Evolutionary conservation across 2,113 vertebrate species (phyloP).

Genomic region (Hemicordylus capensis): DNA sequence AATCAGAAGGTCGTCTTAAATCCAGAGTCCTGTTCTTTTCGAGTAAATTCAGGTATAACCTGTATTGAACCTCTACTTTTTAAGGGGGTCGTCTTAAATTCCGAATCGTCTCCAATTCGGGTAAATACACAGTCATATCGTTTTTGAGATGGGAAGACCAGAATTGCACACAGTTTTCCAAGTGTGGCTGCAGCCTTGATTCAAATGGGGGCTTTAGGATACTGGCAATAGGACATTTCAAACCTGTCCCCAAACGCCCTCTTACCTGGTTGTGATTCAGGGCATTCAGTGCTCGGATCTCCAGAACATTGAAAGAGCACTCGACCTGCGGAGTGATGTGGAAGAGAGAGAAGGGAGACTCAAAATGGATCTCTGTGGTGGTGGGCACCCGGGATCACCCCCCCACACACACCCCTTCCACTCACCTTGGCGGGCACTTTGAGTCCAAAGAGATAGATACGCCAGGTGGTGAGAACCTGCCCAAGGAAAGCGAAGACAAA

Average conservation of each 20-base stretch:
- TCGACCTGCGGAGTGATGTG: slow-evolving; percentile 13
- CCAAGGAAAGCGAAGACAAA: slow-evolving; percentile 50
- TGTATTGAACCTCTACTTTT: too few relatives aligned
- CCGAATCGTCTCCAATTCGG: too few relatives aligned
- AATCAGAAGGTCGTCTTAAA: too few relatives aligned
- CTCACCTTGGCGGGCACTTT: slow-evolving; percentile 86
- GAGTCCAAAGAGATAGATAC: slow-evolving; percentile 83
- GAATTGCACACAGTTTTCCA: too few relatives aligned
- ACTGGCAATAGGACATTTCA: too few relatives aligned
- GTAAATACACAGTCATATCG: too few relatives aligned
- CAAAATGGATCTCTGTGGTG: background rate
- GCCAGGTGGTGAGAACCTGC: slow-evolving; percentile 82
- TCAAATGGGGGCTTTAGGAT: too few relatives aligned
- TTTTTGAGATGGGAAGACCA: background rate
- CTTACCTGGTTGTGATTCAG: slow-evolving; percentile 47
- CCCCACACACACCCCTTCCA: background rate
- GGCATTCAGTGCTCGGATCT: slow-evolving; percentile 47
- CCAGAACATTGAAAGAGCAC: slow-evolving; percentile 50
- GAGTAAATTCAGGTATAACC: too few relatives aligned
- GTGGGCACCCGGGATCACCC: background rate
- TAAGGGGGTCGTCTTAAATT: too few relatives aligned
- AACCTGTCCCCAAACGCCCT: too few relatives aligned
- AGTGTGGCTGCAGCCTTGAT: too few relatives aligned
- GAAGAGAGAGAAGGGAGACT: background rate
- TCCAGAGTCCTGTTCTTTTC: too few relatives aligned